These are phyloP conservation scores for Rhorus exstirpatorius DNA, from an alignment of 2,888 invertebrate genomes.

Conservation along the genomic window DNA sequence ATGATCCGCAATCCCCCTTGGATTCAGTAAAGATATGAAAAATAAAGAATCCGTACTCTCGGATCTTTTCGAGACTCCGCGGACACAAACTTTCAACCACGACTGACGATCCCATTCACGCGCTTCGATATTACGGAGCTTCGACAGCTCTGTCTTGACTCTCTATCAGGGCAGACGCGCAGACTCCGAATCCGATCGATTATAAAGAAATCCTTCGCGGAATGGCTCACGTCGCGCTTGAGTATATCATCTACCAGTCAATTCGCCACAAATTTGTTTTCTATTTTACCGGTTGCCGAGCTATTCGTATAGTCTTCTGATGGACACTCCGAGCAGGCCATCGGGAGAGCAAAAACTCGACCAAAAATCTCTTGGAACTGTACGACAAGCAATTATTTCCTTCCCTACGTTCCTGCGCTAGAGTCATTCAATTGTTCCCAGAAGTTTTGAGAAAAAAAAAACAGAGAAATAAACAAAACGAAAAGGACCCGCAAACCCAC, in stretches of 20 bases:
- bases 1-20: conserved; percentile 12
- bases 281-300: conserved; percentile 26
- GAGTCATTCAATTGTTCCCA: too few relatives aligned
- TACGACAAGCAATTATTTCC: too few relatives aligned
- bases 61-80: conserved; percentile 24
- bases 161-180: conserved; percentile 49
- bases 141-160: too few relatives aligned
- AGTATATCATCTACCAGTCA: conserved; percentile 14
- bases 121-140: too few relatives aligned
- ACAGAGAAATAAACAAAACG: too few relatives aligned
- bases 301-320: background rate
- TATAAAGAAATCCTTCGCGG: background rate
- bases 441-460: too few relatives aligned
- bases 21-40: background rate
- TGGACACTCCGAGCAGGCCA: too few relatives aligned
- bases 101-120: conserved; percentile 49
- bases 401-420: too few relatives aligned
- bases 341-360: too few relatives aligned
- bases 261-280: background rate
- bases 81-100: conserved; percentile 45
- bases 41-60: conserved; percentile 2
- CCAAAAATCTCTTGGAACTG: too few relatives aligned
- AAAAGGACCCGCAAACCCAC: too few relatives aligned
- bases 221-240: conserved; percentile 13
- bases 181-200: conserved; percentile 62